phyloP scores from a whole-genome alignment of 1,140 invertebrate genomes.

The Araneus ventricosus region DNA sequence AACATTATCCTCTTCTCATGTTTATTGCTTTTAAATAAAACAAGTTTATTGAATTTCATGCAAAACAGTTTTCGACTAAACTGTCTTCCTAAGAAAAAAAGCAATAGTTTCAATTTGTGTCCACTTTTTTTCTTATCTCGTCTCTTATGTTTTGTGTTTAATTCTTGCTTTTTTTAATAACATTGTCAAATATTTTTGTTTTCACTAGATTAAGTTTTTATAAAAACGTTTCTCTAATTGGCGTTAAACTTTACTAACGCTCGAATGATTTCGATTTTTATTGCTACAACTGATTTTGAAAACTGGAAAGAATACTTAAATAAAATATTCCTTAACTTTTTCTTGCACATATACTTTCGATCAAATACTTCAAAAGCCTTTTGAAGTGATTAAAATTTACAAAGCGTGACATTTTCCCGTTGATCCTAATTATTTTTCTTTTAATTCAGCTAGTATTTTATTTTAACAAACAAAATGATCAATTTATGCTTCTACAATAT shows the following conservation, averaged over 20 bases:
- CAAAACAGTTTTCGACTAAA: not conserved
- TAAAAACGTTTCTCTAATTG: conserved; percentile 5
- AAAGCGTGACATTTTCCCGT: not conserved
- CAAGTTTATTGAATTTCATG: not conserved
- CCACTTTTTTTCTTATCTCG: not conserved
- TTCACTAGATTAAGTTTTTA: conserved; percentile 17
- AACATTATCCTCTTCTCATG: too few relatives aligned
- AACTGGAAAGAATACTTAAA: not conserved
- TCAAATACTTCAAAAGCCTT: not conserved
- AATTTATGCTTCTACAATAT: too few relatives aligned
- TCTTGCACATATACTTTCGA: not conserved
- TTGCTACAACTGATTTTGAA: not conserved
- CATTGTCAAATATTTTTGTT: not conserved
- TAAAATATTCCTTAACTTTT: not conserved
- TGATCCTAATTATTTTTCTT: not conserved
- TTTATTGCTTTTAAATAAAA: too few relatives aligned
- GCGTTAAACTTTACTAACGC: not conserved
- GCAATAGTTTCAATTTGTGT: not conserved
- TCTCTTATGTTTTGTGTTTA: not conserved
- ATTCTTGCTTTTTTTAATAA: not conserved
- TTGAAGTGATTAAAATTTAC: not conserved
- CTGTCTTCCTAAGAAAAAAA: not conserved
- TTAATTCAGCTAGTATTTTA: too few relatives aligned
- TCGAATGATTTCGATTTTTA: not conserved
- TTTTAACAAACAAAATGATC: too few relatives aligned